Evolutionary conservation across 2,113 vertebrate genomes (phyloP), one percentile per base, ranked within the genome.

Genomic region (Corythornis madagascariensis): DNA sequence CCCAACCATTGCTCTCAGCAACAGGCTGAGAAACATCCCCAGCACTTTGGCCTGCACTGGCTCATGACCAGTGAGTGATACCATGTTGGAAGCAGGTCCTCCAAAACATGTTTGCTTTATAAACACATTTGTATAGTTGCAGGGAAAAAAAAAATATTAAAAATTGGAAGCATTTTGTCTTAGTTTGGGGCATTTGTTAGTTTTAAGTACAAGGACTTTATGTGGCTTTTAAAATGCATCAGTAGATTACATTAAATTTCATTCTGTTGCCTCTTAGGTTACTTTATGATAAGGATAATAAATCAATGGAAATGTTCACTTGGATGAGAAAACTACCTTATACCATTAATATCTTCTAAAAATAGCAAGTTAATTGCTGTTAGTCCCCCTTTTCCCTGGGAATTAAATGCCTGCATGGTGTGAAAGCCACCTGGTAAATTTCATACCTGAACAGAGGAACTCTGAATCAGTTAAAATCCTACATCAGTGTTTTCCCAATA

Each of bases 351-450:
- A 70, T 16, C 28, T 70, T 81, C 69, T 61, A 24, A 70, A 88
- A 87, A 64, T 35, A 33, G 9, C 2, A 4, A 45, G 14, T 52
- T 80, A 33, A 43, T 76, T 73, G 43, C 60, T 56, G 40, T 26
- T 42, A 72, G 91, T 55, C n/a, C 55, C 2, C 4, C 9, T 77
- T 92, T 53, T 67, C 71, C 48, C 31, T 71, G 43, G 16, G 45
- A 88, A 89, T 88, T 91, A 91, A 77, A 55, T 2, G 1, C 55
- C 75, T 92, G 29, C 33, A 25, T 15, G 24, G 26, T 35, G 74
- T 88, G 43, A 92, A 95, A 94, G 26, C 35, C 12, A 20, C 78
- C 86, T 90, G 48, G 52, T 57, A 91, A 86, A 70, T 83, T 94
- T 94, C 70, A 90, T 88, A 88, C 77, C 57, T 90, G 67, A 60